Evolutionary conservation across 2,113 vertebrate species (phyloP).

Genomic region (Mirounga angustirostris): DNA sequence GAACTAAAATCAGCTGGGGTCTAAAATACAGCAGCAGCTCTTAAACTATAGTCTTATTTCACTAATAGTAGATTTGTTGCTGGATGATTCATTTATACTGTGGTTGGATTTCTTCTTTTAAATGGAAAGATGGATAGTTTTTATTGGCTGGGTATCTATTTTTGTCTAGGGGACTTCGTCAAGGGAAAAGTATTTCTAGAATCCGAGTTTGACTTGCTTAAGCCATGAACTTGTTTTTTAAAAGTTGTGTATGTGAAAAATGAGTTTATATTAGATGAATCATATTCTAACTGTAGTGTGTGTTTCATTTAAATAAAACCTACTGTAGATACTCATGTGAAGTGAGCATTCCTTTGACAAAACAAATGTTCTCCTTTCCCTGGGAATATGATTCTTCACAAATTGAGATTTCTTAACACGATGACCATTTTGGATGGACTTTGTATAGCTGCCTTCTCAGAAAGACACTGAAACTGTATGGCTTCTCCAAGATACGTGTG

Average conservation of each 20-base stretch:
- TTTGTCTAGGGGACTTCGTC: background rate
- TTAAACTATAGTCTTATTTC: background rate
- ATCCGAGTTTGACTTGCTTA: background rate
- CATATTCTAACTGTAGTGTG: background rate
- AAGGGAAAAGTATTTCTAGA: background rate
- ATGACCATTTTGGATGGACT: background rate
- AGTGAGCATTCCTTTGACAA: conserved; percentile 2
- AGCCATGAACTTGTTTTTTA: background rate
- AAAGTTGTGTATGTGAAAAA: background rate
- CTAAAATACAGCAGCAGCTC: background rate
- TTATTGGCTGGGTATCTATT: background rate
- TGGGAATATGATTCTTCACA: background rate
- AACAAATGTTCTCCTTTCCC: background rate
- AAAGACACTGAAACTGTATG: background rate
- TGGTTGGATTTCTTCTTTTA: conserved; percentile 40
- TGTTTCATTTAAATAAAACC: background rate
- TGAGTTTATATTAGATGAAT: conserved; percentile 13
- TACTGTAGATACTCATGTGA: background rate
- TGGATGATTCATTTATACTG: background rate
- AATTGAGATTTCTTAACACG: background rate
- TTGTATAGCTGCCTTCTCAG: background rate
- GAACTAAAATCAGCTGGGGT: background rate
- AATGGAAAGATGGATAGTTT: conserved; percentile 17
- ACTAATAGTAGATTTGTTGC: background rate
- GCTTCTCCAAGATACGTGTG: background rate